Conservation (phyloP, 2,888 invertebrate species). For the Pollenia griseotomentosa region DNA sequence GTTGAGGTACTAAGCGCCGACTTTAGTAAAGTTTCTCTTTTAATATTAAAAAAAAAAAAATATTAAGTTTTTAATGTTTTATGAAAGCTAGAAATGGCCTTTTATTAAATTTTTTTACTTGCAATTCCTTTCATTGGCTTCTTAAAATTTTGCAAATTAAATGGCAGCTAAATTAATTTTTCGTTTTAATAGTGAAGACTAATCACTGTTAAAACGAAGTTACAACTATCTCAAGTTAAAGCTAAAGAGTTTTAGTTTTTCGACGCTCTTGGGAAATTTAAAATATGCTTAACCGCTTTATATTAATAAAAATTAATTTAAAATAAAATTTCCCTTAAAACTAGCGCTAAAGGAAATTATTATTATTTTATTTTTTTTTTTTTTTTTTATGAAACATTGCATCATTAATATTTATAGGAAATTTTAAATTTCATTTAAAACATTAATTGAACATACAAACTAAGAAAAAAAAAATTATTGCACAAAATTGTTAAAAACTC, state of each 20-base stretch:
- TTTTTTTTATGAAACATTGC: constrained; percentile 35
- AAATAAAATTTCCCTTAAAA: constrained; percentile 2
- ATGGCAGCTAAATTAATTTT: too few species aligned
- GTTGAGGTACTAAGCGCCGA: constrained; percentile 12
- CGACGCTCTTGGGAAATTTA: too few species aligned
- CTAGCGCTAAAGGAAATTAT: too few species aligned
- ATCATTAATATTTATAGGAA: constrained; percentile 70
- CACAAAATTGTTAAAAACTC: constrained; percentile 26
- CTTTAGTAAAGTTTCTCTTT: neutral
- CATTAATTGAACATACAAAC: constrained; percentile 29
- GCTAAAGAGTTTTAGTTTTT: too few species aligned
- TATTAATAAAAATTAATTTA: neutral
- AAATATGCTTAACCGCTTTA: too few species aligned
- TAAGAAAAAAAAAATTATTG: constrained; percentile 16
- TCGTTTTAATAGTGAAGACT: too few species aligned
- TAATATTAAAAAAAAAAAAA: neutral
- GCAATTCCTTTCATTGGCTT: neutral
- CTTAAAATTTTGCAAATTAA: too few species aligned
- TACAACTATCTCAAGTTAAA: too few species aligned
- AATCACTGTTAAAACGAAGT: too few species aligned
- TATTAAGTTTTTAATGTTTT: neutral
- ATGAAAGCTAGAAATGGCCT: too few species aligned
- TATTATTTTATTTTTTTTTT: constrained; percentile 37
- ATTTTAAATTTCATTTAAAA: constrained; percentile 55
- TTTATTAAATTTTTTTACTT: neutral